phyloP scores from a whole-genome alignment of 1,140 invertebrate genomes.

The Drosophila ogumai region DNA sequence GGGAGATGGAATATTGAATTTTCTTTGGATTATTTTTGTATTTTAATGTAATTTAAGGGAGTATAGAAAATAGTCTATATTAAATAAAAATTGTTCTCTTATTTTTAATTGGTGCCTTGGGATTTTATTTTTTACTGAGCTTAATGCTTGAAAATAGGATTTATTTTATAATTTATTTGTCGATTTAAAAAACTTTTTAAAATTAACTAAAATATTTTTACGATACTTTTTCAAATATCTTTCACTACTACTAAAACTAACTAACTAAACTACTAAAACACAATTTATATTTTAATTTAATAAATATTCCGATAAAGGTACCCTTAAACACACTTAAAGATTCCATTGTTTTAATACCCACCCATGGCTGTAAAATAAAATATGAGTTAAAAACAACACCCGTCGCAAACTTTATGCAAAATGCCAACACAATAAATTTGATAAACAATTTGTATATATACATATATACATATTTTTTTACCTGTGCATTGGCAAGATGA shows the following conservation, averaged over 20 bases:
- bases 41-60: background rate
- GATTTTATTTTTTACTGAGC: no score
- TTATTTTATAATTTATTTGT: no score
- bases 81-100: background rate
- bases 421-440: constrained; percentile 60
- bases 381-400: constrained; percentile 41
- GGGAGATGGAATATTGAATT: background rate
- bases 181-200: no score
- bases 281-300: no score
- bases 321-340: background rate
- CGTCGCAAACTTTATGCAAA: constrained; percentile 38
- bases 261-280: no score
- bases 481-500: constrained; percentile 54
- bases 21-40: background rate
- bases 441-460: constrained; percentile 35
- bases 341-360: constrained; percentile 12
- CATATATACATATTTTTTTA: constrained; percentile 15
- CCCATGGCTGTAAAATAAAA: constrained; percentile 2
- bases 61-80: background rate
- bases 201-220: no score
- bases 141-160: no score
- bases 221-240: no score
- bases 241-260: no score
- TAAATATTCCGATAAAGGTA: background rate
- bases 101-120: no score